Base-by-base conservation (phyloP, 2,888 invertebrate genomes). In the Trilocha varians region DNA sequence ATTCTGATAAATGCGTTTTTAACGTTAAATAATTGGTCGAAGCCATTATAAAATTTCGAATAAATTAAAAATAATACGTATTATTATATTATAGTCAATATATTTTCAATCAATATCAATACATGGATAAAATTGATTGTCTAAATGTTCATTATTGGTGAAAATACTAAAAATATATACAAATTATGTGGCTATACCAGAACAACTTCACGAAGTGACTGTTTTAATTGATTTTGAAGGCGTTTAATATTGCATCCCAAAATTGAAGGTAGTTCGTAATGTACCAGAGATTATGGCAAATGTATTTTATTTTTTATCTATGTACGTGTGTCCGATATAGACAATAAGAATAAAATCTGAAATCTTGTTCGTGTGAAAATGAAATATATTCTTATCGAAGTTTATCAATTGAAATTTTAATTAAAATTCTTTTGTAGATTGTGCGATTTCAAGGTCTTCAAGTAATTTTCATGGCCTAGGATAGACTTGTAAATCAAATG, bases 1-100 rank as follows among this genome's bases (percentile, higher is more conserved):
- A 82, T 59, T 86, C 86, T 40, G 82, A 67, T 68, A 87, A 62
- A 70, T 84, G 84, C 17, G 82, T 78, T 75, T 87, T 87, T 43
- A 79, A 73, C 37, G 70, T 65, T 75, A 80, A 72, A 67, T 68
- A 78, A 53, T 77, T 78, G 36, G 59, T 61, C 25, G 78, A 71
- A 48, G 78, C 72, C 80, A 80, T 67, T 36, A 34, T 41, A 37
- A 43, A 42, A 47, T 39, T 45, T 48, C 45, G 43, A 42, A 52
- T 53, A 55, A 48, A 58, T 51, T 52, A 52, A 53, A 53, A 54
- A 54, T 53, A 55, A 51, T 50, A 50, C 47, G 43, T 45, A 53
- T 53, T 57, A 55, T 56, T 52, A 53, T 57, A 55, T 56, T 52
- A 48, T 47, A 56, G 68, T 69, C 68, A 65, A 57, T 55, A 57